phyloP scores from a whole-genome alignment of 2,797 vertebrate species.

The Erithacus rubecula region DNA sequence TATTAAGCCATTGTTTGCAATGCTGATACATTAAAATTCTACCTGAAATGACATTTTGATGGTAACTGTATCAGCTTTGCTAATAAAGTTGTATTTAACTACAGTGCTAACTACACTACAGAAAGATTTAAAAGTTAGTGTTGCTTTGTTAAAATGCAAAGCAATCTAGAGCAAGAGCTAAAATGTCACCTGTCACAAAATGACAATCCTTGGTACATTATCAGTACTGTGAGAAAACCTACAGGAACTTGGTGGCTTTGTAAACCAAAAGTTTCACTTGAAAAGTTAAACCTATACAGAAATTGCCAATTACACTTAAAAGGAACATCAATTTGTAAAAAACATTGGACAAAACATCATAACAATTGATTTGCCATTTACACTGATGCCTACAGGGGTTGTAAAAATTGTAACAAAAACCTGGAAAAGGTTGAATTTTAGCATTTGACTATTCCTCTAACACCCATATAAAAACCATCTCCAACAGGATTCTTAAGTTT shows the following conservation, averaged over 20 bases:
- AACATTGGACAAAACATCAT: not conserved
- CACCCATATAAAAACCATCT: not conserved
- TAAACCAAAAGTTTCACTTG: not conserved
- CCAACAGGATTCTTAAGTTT: not conserved
- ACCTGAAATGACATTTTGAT: not conserved
- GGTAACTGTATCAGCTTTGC: not conserved
- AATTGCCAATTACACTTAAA: not conserved
- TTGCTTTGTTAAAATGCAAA: not conserved
- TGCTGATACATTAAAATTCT: not conserved
- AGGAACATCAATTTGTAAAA: not conserved
- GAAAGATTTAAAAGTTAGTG: not conserved
- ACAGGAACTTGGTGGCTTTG: not conserved
- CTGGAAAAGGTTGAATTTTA: not conserved
- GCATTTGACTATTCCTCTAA: not conserved
- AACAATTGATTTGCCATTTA: not conserved
- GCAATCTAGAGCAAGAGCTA: not conserved
- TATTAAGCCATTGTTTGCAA: not conserved
- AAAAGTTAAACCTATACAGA: not conserved
- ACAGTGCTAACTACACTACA: not conserved
- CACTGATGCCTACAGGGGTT: not conserved
- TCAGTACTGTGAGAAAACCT: not conserved
- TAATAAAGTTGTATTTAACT: not conserved
- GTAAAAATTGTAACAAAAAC: not conserved
- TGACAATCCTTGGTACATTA: not conserved
- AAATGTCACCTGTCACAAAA: not conserved